These are phyloP conservation scores for Podarcis siculus DNA, from an alignment of 2,797 vertebrate genomes.

Conservation along the genomic window DNA sequence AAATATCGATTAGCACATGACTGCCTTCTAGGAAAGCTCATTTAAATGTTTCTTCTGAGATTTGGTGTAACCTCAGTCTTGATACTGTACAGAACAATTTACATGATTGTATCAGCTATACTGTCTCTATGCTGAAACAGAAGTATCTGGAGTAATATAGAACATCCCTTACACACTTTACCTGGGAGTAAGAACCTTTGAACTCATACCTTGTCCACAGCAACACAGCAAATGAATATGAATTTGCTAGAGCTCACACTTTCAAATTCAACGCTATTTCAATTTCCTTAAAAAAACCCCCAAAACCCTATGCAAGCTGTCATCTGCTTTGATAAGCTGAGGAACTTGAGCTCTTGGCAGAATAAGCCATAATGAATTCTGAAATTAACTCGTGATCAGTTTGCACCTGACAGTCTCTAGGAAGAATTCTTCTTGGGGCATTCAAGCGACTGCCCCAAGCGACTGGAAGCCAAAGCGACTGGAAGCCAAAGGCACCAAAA, in stretches of 20 bases:
- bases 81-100: neutral
- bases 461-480: constrained; percentile 57
- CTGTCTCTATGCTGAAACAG: too few species aligned
- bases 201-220: neutral
- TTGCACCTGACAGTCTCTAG: constrained; percentile 52
- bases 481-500: constrained; percentile 16
- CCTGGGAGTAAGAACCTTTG: neutral
- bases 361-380: constrained; percentile 49
- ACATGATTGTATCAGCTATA: neutral
- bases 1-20: neutral
- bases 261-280: neutral
- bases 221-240: neutral
- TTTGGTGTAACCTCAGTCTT: neutral
- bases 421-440: constrained; percentile 55
- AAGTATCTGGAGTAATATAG: too few species aligned
- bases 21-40: neutral
- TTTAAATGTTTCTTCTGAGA: neutral
- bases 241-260: neutral
- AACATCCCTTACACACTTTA: neutral
- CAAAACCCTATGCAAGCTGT: constrained; percentile 57
- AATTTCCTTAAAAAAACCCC: neutral
- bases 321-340: constrained; percentile 57
- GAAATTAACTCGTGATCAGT: constrained; percentile 1
- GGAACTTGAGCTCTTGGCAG: constrained; percentile 50
- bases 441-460: too few species aligned